Conservation (phyloP, 2,113 vertebrate genomes). For the Triplophysa tibetana region DNA sequence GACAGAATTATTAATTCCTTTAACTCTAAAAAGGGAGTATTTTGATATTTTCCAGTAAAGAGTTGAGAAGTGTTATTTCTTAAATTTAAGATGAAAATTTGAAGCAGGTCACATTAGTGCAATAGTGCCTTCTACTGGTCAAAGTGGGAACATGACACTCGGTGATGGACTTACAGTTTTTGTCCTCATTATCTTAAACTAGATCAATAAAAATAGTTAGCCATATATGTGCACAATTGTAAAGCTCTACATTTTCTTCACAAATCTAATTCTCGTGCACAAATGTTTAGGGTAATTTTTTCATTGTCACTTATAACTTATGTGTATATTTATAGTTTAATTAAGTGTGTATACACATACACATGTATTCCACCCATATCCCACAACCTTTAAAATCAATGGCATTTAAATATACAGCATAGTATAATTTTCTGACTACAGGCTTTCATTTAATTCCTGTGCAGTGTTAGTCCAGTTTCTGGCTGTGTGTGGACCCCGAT, state of each 20-base stretch:
- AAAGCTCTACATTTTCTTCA: not conserved
- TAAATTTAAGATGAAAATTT: conserved; percentile 14
- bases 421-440: not conserved
- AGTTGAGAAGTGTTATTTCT: not conserved
- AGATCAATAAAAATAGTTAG: too few species aligned
- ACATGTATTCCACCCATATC: too few species aligned
- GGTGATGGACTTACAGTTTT: not conserved
- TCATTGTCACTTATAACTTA: too few species aligned
- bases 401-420: not conserved
- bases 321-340: too few species aligned
- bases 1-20: not conserved
- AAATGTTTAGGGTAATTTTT: too few species aligned
- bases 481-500: conserved; percentile 25
- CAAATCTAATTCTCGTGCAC: too few species aligned
- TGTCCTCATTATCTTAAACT: too few species aligned
- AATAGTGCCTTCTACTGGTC: conserved; percentile 64
- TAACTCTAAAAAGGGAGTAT: not conserved
- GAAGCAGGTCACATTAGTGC: conserved; percentile 41
- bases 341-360: too few species aligned
- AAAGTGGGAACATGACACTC: conserved; percentile 6
- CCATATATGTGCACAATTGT: not conserved
- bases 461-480: conserved; percentile 1
- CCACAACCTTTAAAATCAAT: not conserved
- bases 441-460: conserved; percentile 36
- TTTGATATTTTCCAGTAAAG: too few species aligned